These are phyloP conservation scores for Platysteira castanea DNA, from an alignment of 2,113 vertebrate genomes.

Conservation along the genomic window DNA sequence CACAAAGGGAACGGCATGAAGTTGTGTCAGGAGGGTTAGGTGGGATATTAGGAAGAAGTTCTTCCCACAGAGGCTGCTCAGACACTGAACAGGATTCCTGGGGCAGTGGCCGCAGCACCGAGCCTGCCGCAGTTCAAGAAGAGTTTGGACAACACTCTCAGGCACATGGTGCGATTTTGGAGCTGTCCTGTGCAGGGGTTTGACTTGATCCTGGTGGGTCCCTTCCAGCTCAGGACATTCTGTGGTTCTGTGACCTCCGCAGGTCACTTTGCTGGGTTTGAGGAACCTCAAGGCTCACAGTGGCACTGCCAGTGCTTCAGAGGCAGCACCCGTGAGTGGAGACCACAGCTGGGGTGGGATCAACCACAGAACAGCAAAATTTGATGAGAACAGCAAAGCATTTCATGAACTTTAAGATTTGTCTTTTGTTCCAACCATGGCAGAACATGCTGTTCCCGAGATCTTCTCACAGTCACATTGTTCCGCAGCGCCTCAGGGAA, in stretches of 20 bases:
- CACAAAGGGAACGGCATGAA: background rate
- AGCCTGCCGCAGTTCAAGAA: background rate
- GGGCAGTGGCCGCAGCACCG: background rate
- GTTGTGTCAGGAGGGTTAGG: background rate
- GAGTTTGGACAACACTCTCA: background rate
- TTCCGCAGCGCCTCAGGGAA: rapidly evolving
- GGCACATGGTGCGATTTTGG: background rate
- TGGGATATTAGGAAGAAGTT: background rate
- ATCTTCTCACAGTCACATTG: background rate
- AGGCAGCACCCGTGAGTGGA: rapidly evolving
- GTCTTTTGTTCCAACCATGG: background rate
- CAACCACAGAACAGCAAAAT: background rate
- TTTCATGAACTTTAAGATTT: rapidly evolving
- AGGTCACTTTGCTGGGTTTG: background rate
- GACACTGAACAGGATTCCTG: background rate
- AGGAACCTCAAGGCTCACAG: background rate
- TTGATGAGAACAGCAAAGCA: background rate
- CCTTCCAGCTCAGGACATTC: background rate
- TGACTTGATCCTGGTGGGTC: background rate
- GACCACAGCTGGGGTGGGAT: background rate
- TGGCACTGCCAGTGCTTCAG: rapidly evolving
- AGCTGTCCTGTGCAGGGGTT: background rate
- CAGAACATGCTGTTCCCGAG: background rate
- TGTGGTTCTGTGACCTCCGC: background rate
- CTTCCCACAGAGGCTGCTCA: background rate